Evolutionary conservation across 1,140 invertebrate species (phyloP).

Genomic region (Bicyclus anynana): DNA sequence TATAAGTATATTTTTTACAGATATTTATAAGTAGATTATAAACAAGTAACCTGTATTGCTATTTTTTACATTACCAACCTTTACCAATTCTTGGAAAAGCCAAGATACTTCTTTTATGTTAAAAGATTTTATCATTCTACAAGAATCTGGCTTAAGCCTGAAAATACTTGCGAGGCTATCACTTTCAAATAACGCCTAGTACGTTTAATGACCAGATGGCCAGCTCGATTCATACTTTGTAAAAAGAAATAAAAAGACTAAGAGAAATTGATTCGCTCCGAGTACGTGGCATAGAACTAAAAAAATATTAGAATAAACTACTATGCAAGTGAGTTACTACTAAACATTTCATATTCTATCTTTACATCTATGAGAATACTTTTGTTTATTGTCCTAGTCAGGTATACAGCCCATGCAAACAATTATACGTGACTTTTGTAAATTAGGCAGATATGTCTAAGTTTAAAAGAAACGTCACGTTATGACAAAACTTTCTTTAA

Average conservation of each 20-base stretch:
- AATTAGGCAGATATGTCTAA: not conserved
- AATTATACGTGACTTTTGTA: slow-evolving; percentile 18
- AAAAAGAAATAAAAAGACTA: slow-evolving; percentile 46
- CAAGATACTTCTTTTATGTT: too few species aligned
- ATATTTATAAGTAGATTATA: too few species aligned
- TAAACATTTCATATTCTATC: too few species aligned
- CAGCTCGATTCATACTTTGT: slow-evolving; percentile 37
- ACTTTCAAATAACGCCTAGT: slow-evolving; percentile 17
- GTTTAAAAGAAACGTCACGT: not conserved
- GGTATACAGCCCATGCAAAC: slow-evolving; percentile 14
- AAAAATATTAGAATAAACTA: slow-evolving; percentile 20
- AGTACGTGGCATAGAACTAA: slow-evolving; percentile 28
- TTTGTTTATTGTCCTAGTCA: not conserved
- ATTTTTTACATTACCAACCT: too few species aligned
- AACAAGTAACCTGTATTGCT: too few species aligned
- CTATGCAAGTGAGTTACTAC: too few species aligned
- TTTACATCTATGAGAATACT: too few species aligned
- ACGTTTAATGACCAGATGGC: slow-evolving; percentile 32
- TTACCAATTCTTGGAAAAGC: too few species aligned
- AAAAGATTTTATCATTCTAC: not conserved
- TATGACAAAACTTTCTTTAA: not conserved
- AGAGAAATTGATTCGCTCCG: slow-evolving; percentile 55
- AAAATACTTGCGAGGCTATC: slow-evolving; percentile 10
- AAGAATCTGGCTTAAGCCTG: not conserved
- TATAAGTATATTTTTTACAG: too few species aligned